Evolutionary conservation across 2,797 vertebrate genomes (phyloP).

Genomic region (Otolemur crassicaudatus): DNA sequence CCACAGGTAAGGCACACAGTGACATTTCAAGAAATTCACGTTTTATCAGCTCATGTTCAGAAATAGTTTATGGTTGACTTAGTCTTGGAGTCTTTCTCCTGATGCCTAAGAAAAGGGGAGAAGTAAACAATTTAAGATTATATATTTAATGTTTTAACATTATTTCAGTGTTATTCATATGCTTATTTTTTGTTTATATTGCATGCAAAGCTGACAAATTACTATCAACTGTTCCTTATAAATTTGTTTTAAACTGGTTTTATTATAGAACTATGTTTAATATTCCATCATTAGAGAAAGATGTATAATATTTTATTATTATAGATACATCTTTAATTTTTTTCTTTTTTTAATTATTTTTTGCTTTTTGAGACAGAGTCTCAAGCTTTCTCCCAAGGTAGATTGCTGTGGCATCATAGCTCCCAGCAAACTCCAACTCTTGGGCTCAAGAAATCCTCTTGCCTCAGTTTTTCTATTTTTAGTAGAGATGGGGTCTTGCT

Average conservation of each 20-base stretch:
- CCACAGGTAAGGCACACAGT: constrained; percentile 30
- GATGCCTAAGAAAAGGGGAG: background rate
- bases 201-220: background rate
- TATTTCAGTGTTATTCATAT: background rate
- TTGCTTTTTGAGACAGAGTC: too few relatives aligned
- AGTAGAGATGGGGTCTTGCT: too few relatives aligned
- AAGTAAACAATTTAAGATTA: background rate
- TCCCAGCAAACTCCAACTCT: too few relatives aligned
- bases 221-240: background rate
- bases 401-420: too few relatives aligned
- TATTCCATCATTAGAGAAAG: background rate
- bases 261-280: background rate
- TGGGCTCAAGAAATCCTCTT: too few relatives aligned
- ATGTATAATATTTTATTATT: too few relatives aligned
- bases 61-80: constrained; percentile 42
- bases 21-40: constrained; percentile 40
- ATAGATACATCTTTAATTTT: too few relatives aligned
- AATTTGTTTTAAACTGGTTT: background rate
- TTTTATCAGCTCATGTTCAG: constrained; percentile 50
- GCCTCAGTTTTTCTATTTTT: too few relatives aligned
- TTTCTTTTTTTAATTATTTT: too few relatives aligned
- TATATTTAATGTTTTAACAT: background rate
- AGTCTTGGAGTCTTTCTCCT: background rate
- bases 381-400: too few relatives aligned
- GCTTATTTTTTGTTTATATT: background rate